These are phyloP conservation scores for Bovichtus variegatus DNA, from an alignment of 2,797 vertebrate species.

Conservation along the genomic window DNA sequence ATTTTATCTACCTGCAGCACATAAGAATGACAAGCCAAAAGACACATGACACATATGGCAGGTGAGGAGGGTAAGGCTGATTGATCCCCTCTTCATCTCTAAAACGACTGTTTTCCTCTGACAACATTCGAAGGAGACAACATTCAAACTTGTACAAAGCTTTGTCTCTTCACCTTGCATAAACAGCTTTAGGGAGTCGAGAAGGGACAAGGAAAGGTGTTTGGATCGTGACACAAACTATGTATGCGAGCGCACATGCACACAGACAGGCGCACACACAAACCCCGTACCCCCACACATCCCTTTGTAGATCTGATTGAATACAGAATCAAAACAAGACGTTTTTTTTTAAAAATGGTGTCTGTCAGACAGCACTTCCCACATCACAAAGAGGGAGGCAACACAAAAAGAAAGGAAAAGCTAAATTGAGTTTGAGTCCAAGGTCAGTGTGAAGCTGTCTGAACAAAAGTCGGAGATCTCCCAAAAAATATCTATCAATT, in stretches of 20 bases:
- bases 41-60: constrained; percentile 77
- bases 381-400: constrained; percentile 72
- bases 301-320: constrained; percentile 78
- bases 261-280: constrained; percentile 17
- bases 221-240: constrained; percentile 62
- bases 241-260: constrained; percentile 36
- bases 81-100: constrained; percentile 80
- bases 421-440: constrained; percentile 84
- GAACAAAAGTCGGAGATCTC: constrained; percentile 81
- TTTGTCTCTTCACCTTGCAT: constrained; percentile 60
- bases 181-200: constrained; percentile 74
- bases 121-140: constrained; percentile 65
- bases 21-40: constrained; percentile 75
- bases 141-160: constrained; percentile 75
- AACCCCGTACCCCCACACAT: constrained; percentile 35
- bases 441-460: constrained; percentile 83
- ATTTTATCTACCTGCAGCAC: constrained; percentile 75
- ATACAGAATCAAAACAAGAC: constrained; percentile 76
- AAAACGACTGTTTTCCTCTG: constrained; percentile 69
- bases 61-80: constrained; percentile 80
- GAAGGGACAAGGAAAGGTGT: constrained; percentile 60
- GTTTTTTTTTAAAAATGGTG: constrained; percentile 57
- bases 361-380: constrained; percentile 67
- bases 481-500: constrained; percentile 84
- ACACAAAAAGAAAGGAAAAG: constrained; percentile 68